A percentile compares a stretch with the other conserved stretches of the same genome.
Evolutionary conservation across 2,113 vertebrate species (phyloP).

Genomic region (Muscicapa adusta): DNA sequence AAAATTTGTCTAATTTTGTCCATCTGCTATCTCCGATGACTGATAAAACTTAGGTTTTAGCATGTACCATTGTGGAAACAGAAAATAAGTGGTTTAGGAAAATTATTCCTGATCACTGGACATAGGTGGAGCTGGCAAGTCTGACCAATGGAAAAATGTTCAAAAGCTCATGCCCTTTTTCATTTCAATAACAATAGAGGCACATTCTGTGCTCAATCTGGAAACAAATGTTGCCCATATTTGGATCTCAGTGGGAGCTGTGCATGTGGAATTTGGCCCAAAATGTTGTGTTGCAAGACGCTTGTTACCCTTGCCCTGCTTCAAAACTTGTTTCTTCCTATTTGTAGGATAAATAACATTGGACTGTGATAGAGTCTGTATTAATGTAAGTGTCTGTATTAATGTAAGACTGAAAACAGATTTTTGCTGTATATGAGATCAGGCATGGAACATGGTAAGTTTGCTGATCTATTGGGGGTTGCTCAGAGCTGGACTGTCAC

Average conservation of each 20-base stretch:
- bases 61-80: accelerated
- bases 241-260: conserved; percentile 42
- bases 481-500: background rate
- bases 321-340: background rate
- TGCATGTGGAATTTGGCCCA: conserved; percentile 23
- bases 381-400: background rate
- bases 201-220: conserved; percentile 53
- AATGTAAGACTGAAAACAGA: background rate
- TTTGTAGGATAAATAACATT: background rate
- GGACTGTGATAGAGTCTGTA: background rate
- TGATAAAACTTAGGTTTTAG: background rate
- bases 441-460: background rate
- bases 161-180: conserved; percentile 31
- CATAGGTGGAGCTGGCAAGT: background rate
- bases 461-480: background rate
- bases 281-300: background rate
- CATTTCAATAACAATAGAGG: conserved; percentile 45
- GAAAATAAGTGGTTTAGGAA: background rate
- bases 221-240: conserved; percentile 47
- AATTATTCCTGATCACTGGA: background rate
- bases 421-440: background rate
- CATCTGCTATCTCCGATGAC: background rate
- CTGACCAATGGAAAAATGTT: conserved; percentile 1
- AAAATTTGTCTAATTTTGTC: background rate
- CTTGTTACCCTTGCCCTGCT: background rate